These are phyloP conservation scores for Zosterops japonicus DNA, from an alignment of 2,113 vertebrate species.

Conservation along the genomic window DNA sequence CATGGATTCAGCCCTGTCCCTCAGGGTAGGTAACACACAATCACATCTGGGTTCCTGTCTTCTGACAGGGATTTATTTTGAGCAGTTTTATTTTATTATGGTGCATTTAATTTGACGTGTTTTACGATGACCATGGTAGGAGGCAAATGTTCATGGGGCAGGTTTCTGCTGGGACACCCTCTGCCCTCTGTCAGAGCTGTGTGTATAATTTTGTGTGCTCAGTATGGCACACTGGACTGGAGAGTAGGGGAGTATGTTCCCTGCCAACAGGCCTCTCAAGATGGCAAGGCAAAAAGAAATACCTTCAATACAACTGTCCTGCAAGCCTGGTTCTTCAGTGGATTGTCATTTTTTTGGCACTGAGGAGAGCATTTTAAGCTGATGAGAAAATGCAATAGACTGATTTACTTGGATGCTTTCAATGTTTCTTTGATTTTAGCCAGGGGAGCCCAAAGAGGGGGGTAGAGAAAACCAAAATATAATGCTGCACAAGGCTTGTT, in stretches of 20 bases:
- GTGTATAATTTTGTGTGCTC: neutral
- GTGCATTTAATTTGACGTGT: neutral
- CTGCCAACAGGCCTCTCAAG: slow-evolving; percentile 11
- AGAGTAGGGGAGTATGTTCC: neutral
- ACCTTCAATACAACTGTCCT: slow-evolving; percentile 11
- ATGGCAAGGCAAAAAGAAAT: slow-evolving; percentile 35
- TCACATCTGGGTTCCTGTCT: neutral
- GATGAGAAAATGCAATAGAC: slow-evolving; percentile 51
- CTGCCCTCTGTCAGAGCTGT: neutral
- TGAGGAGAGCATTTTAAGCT: neutral
- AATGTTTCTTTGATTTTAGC: slow-evolving; percentile 49
- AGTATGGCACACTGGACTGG: neutral
- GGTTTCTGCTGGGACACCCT: neutral
- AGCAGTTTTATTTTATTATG: neutral
- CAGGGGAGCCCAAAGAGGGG: neutral
- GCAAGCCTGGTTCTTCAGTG: neutral
- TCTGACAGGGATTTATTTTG: neutral
- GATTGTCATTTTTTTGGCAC: slow-evolving; percentile 58
- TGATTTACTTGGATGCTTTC: slow-evolving; percentile 64
- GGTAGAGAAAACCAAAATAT: slow-evolving; percentile 21
- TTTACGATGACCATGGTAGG: neutral
- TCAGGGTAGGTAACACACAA: neutral
- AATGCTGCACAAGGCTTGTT: slow-evolving; percentile 40
- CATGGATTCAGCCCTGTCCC: neutral
- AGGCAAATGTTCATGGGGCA: neutral